These are phyloP conservation scores for Leptodactylus fallax DNA, from an alignment of 2,797 vertebrate species.

Conservation along the genomic window DNA sequence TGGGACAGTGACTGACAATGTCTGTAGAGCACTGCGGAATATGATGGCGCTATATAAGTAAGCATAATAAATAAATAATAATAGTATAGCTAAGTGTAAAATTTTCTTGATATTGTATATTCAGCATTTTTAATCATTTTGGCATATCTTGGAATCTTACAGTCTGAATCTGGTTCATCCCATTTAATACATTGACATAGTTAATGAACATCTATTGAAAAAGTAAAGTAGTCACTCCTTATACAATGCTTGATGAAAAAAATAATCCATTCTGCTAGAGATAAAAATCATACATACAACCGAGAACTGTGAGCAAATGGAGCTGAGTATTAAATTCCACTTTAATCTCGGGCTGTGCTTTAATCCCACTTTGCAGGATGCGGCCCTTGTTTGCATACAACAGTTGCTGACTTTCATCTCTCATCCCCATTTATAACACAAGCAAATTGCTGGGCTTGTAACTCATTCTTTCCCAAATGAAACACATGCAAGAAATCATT, in stretches of 20 bases:
- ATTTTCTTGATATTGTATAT: not conserved
- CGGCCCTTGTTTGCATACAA: constrained; percentile 40
- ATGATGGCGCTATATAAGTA: too few relatives aligned
- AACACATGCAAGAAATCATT: not conserved
- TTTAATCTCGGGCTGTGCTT: constrained; percentile 44
- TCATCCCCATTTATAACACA: constrained; percentile 21
- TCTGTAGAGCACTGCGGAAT: too few relatives aligned
- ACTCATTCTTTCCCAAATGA: constrained; percentile 19
- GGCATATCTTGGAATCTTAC: not conserved
- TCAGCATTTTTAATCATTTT: not conserved
- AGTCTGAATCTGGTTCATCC: not conserved
- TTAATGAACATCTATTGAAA: not conserved
- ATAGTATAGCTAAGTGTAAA: not conserved
- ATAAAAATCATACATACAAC: not conserved
- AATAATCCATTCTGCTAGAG: not conserved
- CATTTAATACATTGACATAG: not conserved
- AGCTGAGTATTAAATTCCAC: constrained; percentile 39
- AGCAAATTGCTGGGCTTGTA: not conserved
- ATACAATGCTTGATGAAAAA: not conserved
- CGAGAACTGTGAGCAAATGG: constrained; percentile 25
- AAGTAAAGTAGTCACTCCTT: not conserved
- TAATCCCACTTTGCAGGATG: constrained; percentile 46
- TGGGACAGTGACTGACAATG: too few relatives aligned
- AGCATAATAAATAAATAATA: too few relatives aligned
- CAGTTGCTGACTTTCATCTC: constrained; percentile 55